A percentile compares a stretch with the other conserved stretches of the same genome.
These are phyloP conservation scores for Trichonephila inaurata DNA, from an alignment of 1,140 invertebrate genomes.

Conservation along the genomic window DNA sequence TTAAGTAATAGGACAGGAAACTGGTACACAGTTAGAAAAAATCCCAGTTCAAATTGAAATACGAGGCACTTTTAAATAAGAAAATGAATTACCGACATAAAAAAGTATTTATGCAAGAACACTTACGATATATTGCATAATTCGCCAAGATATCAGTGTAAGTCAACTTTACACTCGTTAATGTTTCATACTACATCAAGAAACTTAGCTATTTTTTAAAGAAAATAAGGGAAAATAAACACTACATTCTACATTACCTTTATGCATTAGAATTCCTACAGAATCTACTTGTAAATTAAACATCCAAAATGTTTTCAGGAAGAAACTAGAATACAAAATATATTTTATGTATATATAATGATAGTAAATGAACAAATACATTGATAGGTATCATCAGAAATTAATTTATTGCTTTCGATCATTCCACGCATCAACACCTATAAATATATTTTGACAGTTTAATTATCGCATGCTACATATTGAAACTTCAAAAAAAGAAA, in stretches of 20 bases:
- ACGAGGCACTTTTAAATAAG: slow-evolving; percentile 66
- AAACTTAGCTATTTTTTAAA: not conserved
- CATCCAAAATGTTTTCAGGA: not conserved
- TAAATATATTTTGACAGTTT: slow-evolving; percentile 24
- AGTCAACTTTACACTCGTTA: not conserved
- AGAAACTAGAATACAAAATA: slow-evolving; percentile 25
- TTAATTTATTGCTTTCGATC: slow-evolving; percentile 8
- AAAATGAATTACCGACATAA: slow-evolving; percentile 44
- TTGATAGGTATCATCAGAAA: not conserved
- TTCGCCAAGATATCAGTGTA: not conserved
- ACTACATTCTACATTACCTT: not conserved
- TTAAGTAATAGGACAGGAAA: slow-evolving; percentile 18
- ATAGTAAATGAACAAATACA: slow-evolving; percentile 14
- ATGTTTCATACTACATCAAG: not conserved
- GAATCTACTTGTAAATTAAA: not conserved
- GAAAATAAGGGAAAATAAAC: not conserved
- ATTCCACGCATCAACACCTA: slow-evolving; percentile 4
- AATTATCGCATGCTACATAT: not conserved
- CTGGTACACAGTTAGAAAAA: not conserved
- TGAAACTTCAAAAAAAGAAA: not conserved
- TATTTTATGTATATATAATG: not conserved
- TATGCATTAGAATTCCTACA: not conserved
- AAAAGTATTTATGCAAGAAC: not conserved
- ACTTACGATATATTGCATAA: slow-evolving; percentile 44
- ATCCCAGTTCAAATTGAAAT: slow-evolving; percentile 23